Evolutionary conservation across 2,888 invertebrate species (phyloP), one percentile per base, ranked within the genome.

Genomic region (Torymus texanus): DNA sequence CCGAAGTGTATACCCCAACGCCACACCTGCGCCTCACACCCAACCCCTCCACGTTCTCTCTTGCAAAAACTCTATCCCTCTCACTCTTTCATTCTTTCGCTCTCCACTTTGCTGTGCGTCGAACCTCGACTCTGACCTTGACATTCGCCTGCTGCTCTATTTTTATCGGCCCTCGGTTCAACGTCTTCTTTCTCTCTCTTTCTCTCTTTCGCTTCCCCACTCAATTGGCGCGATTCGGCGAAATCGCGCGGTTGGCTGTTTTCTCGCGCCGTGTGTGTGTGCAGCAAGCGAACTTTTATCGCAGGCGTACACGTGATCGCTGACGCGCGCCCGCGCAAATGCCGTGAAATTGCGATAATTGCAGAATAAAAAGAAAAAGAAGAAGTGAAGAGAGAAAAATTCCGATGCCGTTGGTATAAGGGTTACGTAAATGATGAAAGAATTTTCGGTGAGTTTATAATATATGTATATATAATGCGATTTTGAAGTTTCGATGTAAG

Each of bases 121-220:
- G 55, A 62, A 68, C 74, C 70, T 65, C 72, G 56, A 41, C 41
- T 41, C 55, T 77, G 81, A 81, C 81, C 81, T 81, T 81, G 81
- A 81, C 81, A 81, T 81, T 81, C 74, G 79, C 76, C 59, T 73
- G 53, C 62, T 78, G 78, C 78, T 82, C 80, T 80, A 82, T 82
- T 82, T 80, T 82, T 82, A 82, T 78, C 82, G 63, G 51, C 29
- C 56, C 76, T 29, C 82, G 75, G 80, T 82, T 75, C 82, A 75
- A 80, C 78, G 82, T 78, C 71, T 81, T 67, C 16, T 67, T 41
- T 67, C 65, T 65, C 63, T 62, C 29, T 63, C 12, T 59, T 55
- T 21, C 53, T 13, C 66, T 41, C 53, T n/a, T 58, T 21, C 56
- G 16, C 29, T 18, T 21, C 16, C 63, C 14, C 16, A 63, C 59